These are phyloP conservation scores for Spinus olivaceus DNA, from an alignment of 2,797 vertebrate species.

Conservation along the genomic window DNA sequence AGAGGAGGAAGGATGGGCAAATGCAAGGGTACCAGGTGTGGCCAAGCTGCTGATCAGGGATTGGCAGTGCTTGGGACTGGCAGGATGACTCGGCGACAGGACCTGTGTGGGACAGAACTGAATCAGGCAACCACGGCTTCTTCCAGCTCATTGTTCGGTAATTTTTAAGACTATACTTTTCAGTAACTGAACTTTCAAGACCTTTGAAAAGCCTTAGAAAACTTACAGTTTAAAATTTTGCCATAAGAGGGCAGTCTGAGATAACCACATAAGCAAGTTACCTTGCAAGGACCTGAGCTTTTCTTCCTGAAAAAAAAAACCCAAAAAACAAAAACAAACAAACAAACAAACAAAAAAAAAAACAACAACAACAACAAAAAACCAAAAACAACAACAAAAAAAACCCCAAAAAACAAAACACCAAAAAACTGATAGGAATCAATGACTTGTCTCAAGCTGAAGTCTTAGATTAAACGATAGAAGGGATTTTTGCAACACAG, in stretches of 20 bases:
- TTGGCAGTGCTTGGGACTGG: background rate
- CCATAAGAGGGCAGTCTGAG: constrained; percentile 58
- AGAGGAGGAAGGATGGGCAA: background rate
- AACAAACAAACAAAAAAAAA: too few species aligned
- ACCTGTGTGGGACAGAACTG: background rate
- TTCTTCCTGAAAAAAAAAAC: background rate
- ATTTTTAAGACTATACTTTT: background rate
- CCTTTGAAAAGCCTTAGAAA: background rate
- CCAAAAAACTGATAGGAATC: background rate
- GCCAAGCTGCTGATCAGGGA: background rate
- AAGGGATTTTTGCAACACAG: background rate
- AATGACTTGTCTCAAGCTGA: background rate
- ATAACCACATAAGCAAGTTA: background rate
- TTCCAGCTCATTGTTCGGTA: background rate
- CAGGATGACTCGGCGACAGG: fast-evolving
- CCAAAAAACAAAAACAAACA: too few species aligned
- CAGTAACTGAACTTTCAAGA: background rate
- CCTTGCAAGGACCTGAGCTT: background rate
- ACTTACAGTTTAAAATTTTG: background rate
- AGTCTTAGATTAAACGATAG: background rate
- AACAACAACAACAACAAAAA: background rate
- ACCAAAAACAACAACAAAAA: too few species aligned
- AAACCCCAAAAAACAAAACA: too few species aligned
- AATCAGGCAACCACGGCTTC: background rate
- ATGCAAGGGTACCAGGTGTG: background rate